Conservation (phyloP, 2,797 vertebrate genomes). For the Coregonus sp. region DNA sequence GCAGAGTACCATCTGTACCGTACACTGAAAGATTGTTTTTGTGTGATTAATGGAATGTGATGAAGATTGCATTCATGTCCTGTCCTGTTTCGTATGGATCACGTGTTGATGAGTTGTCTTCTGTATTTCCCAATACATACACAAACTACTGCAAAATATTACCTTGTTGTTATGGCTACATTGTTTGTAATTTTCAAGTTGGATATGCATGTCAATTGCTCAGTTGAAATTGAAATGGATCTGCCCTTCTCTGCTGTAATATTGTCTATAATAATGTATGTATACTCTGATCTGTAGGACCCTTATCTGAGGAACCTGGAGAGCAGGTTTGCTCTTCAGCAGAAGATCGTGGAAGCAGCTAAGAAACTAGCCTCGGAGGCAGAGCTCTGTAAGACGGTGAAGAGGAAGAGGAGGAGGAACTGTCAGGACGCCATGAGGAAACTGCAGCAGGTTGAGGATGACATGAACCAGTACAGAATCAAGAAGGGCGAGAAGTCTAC, state of each 20-base stretch:
- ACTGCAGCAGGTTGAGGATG: constrained; percentile 93
- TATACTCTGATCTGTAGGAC: constrained; percentile 75
- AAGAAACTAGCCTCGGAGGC: constrained; percentile 91
- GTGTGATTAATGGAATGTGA: not conserved
- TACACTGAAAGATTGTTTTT: not conserved
- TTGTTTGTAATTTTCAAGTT: not conserved
- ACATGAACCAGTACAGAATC: constrained; percentile 93
- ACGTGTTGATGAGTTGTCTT: not conserved
- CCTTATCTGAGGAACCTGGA: constrained; percentile 91
- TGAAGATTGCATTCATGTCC: not conserved
- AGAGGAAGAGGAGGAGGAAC: constrained; percentile 93
- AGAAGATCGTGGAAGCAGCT: constrained; percentile 93
- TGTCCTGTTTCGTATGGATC: constrained; percentile 3
- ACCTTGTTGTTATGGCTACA: not conserved
- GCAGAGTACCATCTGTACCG: not conserved
- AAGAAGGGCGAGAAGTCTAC: constrained; percentile 91
- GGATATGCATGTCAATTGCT: not conserved
- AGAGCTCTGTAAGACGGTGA: constrained; percentile 92
- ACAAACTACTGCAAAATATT: not conserved
- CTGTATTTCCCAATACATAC: not conserved
- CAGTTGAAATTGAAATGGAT: not conserved
- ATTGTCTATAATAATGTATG: not conserved
- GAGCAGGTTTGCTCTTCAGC: constrained; percentile 93
- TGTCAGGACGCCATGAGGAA: constrained; percentile 89
- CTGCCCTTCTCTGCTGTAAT: not conserved